Conservation (phyloP, 2,888 invertebrate species). For the Brenthis daphne region DNA sequence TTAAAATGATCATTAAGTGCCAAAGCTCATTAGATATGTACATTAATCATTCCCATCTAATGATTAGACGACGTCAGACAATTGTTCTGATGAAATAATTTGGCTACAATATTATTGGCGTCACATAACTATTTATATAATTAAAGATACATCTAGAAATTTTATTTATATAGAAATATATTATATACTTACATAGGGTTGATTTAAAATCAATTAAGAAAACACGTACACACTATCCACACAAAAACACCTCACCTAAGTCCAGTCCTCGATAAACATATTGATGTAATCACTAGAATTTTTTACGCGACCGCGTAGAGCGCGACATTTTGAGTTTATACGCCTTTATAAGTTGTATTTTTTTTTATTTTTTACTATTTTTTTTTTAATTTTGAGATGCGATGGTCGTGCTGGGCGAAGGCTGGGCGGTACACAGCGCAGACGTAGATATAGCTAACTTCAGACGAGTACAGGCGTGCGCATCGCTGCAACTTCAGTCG, state of each 20-base stretch:
- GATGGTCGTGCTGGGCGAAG: slow-evolving; percentile 40
- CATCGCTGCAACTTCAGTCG: slow-evolving; percentile 50
- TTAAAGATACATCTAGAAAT: slow-evolving; percentile 15
- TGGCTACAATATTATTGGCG: slow-evolving; percentile 24
- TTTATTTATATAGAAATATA: neutral
- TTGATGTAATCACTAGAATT: slow-evolving; percentile 26
- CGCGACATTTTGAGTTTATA: slow-evolving; percentile 41
- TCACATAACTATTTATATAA: slow-evolving; percentile 32
- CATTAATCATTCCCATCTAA: slow-evolving; percentile 24
- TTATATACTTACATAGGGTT: slow-evolving; percentile 54
- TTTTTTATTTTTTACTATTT: slow-evolving; percentile 42
- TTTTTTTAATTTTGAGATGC: slow-evolving; percentile 40
- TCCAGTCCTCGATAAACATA: slow-evolving; percentile 37
- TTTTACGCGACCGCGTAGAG: slow-evolving; percentile 20
- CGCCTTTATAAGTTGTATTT: slow-evolving; percentile 35
- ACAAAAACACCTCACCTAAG: slow-evolving; percentile 38
- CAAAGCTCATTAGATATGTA: slow-evolving; percentile 7
- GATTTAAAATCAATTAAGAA: slow-evolving; percentile 49
- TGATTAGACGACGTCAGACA: slow-evolving; percentile 25
- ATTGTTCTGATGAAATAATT: slow-evolving; percentile 32
- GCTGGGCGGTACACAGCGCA: slow-evolving; percentile 49
- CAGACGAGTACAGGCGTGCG: slow-evolving; percentile 33
- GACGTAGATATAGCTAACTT: slow-evolving; percentile 38
- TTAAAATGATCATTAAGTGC: slow-evolving; percentile 15
- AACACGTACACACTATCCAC: slow-evolving; percentile 40